Base-by-base conservation (phyloP, 1,140 invertebrate genomes). In the Catajapyx aquilonaris region DNA sequence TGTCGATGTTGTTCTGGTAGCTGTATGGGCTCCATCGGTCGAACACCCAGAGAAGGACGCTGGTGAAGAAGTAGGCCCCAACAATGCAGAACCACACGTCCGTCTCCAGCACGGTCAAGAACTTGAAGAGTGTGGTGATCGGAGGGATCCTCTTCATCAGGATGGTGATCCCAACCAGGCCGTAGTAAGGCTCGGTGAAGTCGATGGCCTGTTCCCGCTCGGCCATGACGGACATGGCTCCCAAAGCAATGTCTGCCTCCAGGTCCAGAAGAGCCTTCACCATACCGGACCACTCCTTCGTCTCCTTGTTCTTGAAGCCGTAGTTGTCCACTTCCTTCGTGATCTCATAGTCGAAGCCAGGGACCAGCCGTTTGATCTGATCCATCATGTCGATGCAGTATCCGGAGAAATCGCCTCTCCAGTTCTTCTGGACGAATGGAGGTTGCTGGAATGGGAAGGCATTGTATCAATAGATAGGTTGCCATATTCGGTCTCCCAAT, bases 51-150 rank as follows among this genome's bases (percentile, higher is more conserved):
- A 96, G 81, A 0, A 96, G 61, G 32, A 95, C 70, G 51, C 87
- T 88, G 49, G 88, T 94, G 51, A 91, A 84, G 51, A 93, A 81
- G 54, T 94, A 97, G 0, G 91, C 88, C 0, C 74, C 87, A 32
- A 96, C 61, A 49, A 96, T 95, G 47, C 87, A 94, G 5, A 86
- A 64, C 93, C 93, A 97, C 1, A 97, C 93, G 44, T 88, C 79
- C 41, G 79, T 79, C 54, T 97, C 91, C 37, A 97, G 59, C 4
- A 97, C 91, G 1, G 86, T 93, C 18, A 97, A 66, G 53, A 97
- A 97, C 61, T 95, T 95, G 57, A 96, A 95, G 4, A 96, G 62
- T 0, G 86, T 90, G 4, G 81, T 88, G 19, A 73, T 70, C 0
- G 68, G 64, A 46, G 75, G 73, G 0, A 77, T 72, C 47, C 81